These are phyloP conservation scores for Drosophila bocki DNA, from an alignment of 1,140 invertebrate genomes.

Conservation along the genomic window DNA sequence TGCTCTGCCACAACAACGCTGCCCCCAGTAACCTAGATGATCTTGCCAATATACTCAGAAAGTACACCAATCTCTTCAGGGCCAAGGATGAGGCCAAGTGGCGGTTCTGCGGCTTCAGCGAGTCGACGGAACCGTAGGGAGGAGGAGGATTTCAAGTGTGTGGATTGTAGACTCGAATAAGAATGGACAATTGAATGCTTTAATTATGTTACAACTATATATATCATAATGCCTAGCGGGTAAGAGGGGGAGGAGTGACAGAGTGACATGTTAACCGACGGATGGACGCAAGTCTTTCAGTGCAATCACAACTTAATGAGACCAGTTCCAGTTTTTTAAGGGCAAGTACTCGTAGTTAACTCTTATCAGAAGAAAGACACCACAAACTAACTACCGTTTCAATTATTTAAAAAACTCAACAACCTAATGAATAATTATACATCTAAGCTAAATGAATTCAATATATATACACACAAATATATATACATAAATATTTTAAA, in stretches of 20 bases:
- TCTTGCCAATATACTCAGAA: constrained; percentile 90
- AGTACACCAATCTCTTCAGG: constrained; percentile 91
- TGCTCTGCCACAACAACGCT: constrained; percentile 86
- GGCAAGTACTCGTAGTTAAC: constrained; percentile 57
- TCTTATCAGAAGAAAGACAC: constrained; percentile 44
- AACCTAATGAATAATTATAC: constrained; percentile 34
- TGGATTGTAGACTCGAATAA: constrained; percentile 28
- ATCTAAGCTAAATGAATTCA: constrained; percentile 59
- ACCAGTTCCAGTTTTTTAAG: constrained; percentile 64
- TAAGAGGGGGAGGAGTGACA: constrained; percentile 35
- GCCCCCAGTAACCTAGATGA: constrained; percentile 88
- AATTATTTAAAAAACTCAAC: constrained; percentile 70
- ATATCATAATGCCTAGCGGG: constrained; percentile 53
- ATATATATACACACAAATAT: constrained; percentile 61
- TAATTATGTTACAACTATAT: constrained; percentile 64
- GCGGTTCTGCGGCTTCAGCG: constrained; percentile 89
- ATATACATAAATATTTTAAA: constrained; percentile 53
- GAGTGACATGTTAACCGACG: constrained; percentile 62
- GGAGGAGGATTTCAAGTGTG: background rate
- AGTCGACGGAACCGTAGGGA: constrained; percentile 17
- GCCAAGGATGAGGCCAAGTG: constrained; percentile 85
- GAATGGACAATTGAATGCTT: constrained; percentile 73
- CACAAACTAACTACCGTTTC: constrained; percentile 70
- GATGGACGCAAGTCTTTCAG: constrained; percentile 52
- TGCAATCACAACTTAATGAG: constrained; percentile 72